phyloP scores from a whole-genome alignment of 2,888 invertebrate species.

The Metalampra italica region DNA sequence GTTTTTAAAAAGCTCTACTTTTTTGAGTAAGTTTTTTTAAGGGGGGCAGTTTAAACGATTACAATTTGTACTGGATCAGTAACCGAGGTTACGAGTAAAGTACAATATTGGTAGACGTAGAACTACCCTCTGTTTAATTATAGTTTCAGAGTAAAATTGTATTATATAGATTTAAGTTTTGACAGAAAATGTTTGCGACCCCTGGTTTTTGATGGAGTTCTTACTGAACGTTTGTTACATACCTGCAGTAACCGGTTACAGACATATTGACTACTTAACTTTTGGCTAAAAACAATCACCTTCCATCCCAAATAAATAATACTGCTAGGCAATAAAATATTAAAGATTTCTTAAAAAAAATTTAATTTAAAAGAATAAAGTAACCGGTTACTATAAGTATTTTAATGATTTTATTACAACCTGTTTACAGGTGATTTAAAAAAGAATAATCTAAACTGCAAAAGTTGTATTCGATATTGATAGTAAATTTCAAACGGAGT shows the following conservation, averaged over 20 bases:
- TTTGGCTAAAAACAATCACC: too few relatives aligned
- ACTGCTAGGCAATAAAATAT: too few relatives aligned
- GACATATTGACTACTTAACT: too few relatives aligned
- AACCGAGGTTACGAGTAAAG: constrained; percentile 50
- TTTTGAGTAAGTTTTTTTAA: background rate
- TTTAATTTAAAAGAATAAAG: too few relatives aligned
- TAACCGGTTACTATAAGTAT: too few relatives aligned
- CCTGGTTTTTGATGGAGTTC: background rate
- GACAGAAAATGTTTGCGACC: background rate
- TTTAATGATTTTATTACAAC: too few relatives aligned
- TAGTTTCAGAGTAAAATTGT: constrained; percentile 15
- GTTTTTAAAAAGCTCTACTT: too few relatives aligned
- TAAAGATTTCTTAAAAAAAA: too few relatives aligned
- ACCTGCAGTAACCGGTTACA: background rate
- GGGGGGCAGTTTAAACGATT: constrained; percentile 26
- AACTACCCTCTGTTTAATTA: constrained; percentile 17
- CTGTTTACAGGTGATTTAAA: too few relatives aligned
- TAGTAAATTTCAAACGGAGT: too few relatives aligned
- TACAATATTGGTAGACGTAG: constrained; percentile 50
- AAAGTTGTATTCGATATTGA: too few relatives aligned
- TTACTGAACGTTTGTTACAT: background rate
- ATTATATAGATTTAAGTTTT: constrained; percentile 7
- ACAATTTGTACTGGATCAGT: constrained; percentile 60
- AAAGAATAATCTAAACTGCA: background rate
- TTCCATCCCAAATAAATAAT: too few relatives aligned